Percentiles rank a stretch among this genome's conserved stretches.
These are phyloP conservation scores for Drosophila serrata DNA, from an alignment of 1,140 invertebrate species.

Conservation along the genomic window DNA sequence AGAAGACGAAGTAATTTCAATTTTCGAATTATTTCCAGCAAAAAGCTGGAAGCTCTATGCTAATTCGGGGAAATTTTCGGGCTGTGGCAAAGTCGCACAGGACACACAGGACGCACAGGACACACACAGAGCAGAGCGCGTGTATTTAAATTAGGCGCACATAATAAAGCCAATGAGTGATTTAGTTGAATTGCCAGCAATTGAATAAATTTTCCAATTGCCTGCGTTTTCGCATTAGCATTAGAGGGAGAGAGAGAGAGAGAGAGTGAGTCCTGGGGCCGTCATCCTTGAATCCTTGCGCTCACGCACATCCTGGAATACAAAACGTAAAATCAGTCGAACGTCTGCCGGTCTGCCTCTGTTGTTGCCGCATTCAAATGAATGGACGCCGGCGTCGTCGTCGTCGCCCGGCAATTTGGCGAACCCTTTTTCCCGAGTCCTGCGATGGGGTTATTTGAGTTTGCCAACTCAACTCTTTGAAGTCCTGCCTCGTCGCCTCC, in stretches of 20 bases:
- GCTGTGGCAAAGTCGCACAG: conserved; percentile 5
- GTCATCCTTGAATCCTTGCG: conserved; percentile 9
- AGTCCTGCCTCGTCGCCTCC: conserved; percentile 16
- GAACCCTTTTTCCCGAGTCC: conserved; percentile 70
- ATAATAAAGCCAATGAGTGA: conserved; percentile 84
- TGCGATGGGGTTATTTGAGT: conserved; percentile 51
- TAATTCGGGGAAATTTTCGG: conserved; percentile 27
- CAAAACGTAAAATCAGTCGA: conserved; percentile 76
- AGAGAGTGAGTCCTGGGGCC: background rate
- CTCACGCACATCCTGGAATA: conserved; percentile 34
- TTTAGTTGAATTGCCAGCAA: conserved; percentile 84
- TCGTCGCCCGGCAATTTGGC: conserved; percentile 68
- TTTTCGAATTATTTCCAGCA: conserved; percentile 81
- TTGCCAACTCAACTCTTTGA: conserved; percentile 56
- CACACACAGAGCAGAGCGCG: conserved; percentile 39
- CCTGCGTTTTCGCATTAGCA: conserved; percentile 76
- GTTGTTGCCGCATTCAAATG: conserved; percentile 66
- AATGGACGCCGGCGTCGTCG: conserved; percentile 43
- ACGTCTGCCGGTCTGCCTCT: conserved; percentile 7
- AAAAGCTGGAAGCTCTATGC: conserved; percentile 44
- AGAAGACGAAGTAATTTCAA: conserved; percentile 72
- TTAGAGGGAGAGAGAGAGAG: conserved; percentile 41
- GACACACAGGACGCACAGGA: conserved; percentile 10
- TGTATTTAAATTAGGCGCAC: conserved; percentile 77
- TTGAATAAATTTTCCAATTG: conserved; percentile 85